These are phyloP conservation scores for Drosophila longiperda DNA, from an alignment of 2,888 invertebrate species.

Conservation along the genomic window DNA sequence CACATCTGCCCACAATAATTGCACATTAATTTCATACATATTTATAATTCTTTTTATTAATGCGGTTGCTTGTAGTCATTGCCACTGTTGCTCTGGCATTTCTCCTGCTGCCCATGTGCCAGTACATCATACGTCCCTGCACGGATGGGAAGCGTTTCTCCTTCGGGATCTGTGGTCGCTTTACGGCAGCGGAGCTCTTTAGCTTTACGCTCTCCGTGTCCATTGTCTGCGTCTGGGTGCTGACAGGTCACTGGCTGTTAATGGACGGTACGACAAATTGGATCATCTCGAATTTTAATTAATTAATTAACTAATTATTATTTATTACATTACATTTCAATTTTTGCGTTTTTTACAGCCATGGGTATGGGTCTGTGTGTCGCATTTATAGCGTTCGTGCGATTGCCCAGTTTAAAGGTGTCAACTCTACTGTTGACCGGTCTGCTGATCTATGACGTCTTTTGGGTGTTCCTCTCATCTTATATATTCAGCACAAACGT, in stretches of 20 bases:
- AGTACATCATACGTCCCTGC: slow-evolving; percentile 95
- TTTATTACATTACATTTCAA: neutral
- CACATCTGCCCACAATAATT: slow-evolving; percentile 1
- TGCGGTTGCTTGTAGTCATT: slow-evolving; percentile 88
- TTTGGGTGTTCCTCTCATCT: slow-evolving; percentile 99
- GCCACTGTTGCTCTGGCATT: slow-evolving; percentile 98
- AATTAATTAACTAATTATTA: neutral
- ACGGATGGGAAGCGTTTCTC: slow-evolving; percentile 94
- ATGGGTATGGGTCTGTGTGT: slow-evolving; percentile 99
- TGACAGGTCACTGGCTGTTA: slow-evolving; percentile 98
- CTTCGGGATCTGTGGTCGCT: slow-evolving; percentile 96
- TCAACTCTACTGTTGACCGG: slow-evolving; percentile 97
- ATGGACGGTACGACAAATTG: slow-evolving; percentile 91
- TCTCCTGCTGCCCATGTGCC: slow-evolving; percentile 98
- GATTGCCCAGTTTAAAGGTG: slow-evolving; percentile 97
- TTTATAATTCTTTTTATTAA: neutral
- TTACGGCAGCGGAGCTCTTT: slow-evolving; percentile 96
- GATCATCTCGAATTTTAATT: neutral
- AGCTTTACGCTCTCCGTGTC: slow-evolving; percentile 96
- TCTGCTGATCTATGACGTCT: slow-evolving; percentile 97
- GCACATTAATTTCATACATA: neutral
- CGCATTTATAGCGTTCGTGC: slow-evolving; percentile 98
- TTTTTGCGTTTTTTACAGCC: slow-evolving; percentile 86
- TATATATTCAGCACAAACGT: slow-evolving; percentile 99
- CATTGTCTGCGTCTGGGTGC: slow-evolving; percentile 98